Evolutionary conservation across 2,888 invertebrate genomes (phyloP).

Genomic region (Agonopterix heracliana): DNA sequence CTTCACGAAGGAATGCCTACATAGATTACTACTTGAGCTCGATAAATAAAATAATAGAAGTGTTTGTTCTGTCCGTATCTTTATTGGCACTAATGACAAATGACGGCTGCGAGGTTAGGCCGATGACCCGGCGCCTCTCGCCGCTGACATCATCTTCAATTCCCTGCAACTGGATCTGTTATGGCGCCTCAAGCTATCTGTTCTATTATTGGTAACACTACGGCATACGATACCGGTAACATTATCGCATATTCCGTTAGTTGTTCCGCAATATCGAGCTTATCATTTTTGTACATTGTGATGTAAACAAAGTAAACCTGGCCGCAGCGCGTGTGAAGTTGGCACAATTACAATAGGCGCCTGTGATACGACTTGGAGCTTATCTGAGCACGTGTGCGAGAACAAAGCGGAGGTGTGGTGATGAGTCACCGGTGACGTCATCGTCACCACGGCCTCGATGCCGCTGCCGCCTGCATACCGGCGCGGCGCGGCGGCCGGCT

Average conservation of each 20-base stretch:
- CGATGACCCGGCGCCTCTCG: constrained; percentile 25
- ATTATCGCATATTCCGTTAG: background rate
- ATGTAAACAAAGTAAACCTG: constrained; percentile 7
- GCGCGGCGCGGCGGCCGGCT: constrained; percentile 5
- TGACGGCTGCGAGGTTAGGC: constrained; percentile 24
- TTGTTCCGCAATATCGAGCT: background rate
- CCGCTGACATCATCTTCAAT: constrained; percentile 22
- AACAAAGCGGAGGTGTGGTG: constrained; percentile 4
- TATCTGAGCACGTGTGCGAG: constrained; percentile 8
- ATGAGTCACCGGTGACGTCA: constrained; percentile 7
- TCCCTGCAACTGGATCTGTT: constrained; percentile 3
- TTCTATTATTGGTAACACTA: background rate
- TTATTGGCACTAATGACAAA: constrained; percentile 19
- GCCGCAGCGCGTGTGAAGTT: constrained; percentile 1
- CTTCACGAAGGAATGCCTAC: background rate
- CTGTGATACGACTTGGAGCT: constrained; percentile 1
- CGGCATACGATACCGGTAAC: too few species aligned
- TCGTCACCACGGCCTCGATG: constrained; percentile 4
- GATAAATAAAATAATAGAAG: constrained; percentile 7
- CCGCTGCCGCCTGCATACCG: background rate
- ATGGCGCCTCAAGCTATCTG: constrained; percentile 1
- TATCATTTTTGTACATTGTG: background rate
- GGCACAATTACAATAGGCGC: constrained; percentile 2
- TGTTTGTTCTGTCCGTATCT: constrained; percentile 16
- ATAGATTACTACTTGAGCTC: background rate